These are phyloP conservation scores for Heliornis fulica DNA, from an alignment of 2,113 vertebrate genomes.

Conservation along the genomic window DNA sequence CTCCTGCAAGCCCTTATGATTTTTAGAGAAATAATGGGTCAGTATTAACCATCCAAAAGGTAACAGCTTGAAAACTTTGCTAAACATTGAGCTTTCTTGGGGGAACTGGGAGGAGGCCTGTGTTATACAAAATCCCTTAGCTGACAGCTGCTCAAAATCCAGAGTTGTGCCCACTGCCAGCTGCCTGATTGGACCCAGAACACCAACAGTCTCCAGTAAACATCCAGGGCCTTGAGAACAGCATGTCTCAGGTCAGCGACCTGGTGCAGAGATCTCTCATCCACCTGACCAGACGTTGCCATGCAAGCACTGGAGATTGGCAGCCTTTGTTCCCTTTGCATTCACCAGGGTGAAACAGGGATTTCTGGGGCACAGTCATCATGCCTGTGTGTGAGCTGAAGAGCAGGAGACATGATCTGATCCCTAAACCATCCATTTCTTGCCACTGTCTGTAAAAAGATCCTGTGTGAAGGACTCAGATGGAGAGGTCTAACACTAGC, in stretches of 20 bases:
- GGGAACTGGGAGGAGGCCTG: not conserved
- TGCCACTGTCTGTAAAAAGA: not conserved
- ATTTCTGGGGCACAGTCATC: not conserved
- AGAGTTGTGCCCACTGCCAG: conserved; percentile 41
- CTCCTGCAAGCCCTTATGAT: not conserved
- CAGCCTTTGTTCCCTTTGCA: not conserved
- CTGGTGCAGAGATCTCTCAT: not conserved
- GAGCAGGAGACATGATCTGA: not conserved
- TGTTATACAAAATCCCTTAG: conserved; percentile 48
- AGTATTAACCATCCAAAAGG: conserved; percentile 58
- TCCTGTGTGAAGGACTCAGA: not conserved
- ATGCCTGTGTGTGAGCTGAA: not conserved
- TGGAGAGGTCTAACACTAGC: not conserved
- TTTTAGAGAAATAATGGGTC: conserved; percentile 32
- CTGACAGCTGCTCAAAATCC: conserved; percentile 52
- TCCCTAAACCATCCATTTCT: not conserved
- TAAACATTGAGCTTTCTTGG: conserved; percentile 55
- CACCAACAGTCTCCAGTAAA: conserved; percentile 47
- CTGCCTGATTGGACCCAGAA: conserved; percentile 55
- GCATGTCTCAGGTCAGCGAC: not conserved
- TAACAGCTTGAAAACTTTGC: conserved; percentile 52
- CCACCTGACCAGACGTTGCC: rapidly evolving
- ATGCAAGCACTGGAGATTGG: not conserved
- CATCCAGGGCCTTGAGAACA: not conserved
- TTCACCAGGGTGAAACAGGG: not conserved